Evolutionary conservation across 2,797 vertebrate genomes (phyloP).

Genomic region (Pipistrellus pygmaeus): DNA sequence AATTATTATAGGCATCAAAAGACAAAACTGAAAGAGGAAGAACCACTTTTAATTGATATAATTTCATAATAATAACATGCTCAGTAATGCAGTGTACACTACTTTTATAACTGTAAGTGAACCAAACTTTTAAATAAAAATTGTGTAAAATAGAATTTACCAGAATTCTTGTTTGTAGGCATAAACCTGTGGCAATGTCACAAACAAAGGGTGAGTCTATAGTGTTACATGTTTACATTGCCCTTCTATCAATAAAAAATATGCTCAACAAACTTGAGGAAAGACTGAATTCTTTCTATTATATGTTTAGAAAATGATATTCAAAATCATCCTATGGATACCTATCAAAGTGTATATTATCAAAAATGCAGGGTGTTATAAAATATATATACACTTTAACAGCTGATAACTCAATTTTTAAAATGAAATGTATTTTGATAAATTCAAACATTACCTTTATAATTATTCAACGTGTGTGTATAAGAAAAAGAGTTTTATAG

Average conservation of each 20-base stretch:
- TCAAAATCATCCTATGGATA: slow-evolving; percentile 29
- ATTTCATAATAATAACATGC: background rate
- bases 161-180: slow-evolving; percentile 12
- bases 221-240: background rate
- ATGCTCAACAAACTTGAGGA: background rate
- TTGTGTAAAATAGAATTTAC: slow-evolving; percentile 23
- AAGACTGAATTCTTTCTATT: slow-evolving; percentile 26
- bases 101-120: slow-evolving; percentile 10
- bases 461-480: no score
- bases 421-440: no score
- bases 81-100: background rate
- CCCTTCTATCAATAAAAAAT: slow-evolving; percentile 32
- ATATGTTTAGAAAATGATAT: background rate
- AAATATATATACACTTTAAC: no score
- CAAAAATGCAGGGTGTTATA: background rate
- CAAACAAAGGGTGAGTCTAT: background rate
- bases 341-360: slow-evolving; percentile 1
- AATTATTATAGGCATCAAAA: slow-evolving; percentile 24
- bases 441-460: no score
- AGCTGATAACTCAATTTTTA: no score
- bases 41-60: slow-evolving; percentile 25
- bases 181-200: background rate
- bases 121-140: background rate
- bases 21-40: slow-evolving; percentile 29
- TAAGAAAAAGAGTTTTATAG: background rate